Conservation (phyloP, 1,140 invertebrate genomes). For the Condylostylus longicornis region DNA sequence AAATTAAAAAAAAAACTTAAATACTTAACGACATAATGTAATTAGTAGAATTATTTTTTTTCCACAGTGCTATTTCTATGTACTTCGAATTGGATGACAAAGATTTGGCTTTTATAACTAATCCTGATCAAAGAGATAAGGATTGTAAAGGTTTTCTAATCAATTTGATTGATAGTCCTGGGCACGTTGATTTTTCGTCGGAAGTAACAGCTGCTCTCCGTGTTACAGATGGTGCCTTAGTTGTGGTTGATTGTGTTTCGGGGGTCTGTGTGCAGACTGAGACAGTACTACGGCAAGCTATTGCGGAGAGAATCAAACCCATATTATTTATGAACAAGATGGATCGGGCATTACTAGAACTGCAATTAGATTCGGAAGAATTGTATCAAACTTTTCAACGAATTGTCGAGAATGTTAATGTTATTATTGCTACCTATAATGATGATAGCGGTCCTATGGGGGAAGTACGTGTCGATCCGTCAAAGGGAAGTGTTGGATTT, state of each 20-base stretch:
- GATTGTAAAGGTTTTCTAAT: slow-evolving; percentile 92
- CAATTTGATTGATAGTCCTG: slow-evolving; percentile 97
- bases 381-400: slow-evolving; percentile 99
- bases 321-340: slow-evolving; percentile 99
- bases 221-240: slow-evolving; percentile 97
- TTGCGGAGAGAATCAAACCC: slow-evolving; percentile 97
- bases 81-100: slow-evolving; percentile 91
- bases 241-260: slow-evolving; percentile 98
- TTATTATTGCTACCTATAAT: slow-evolving; percentile 98
- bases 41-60: slow-evolving; percentile 4
- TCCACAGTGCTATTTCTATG: slow-evolving; percentile 87
- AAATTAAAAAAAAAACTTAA: too few relatives aligned
- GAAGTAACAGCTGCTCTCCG: slow-evolving; percentile 97
- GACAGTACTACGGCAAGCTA: slow-evolving; percentile 96
- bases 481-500: slow-evolving; percentile 97
- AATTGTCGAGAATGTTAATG: slow-evolving; percentile 99
- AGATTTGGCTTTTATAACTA: slow-evolving; percentile 81
- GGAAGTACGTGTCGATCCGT: slow-evolving; percentile 90
- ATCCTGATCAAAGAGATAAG: slow-evolving; percentile 76
- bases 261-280: slow-evolving; percentile 99
- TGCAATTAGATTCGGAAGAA: slow-evolving; percentile 91
- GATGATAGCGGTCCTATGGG: slow-evolving; percentile 98
- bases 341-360: slow-evolving; percentile 91
- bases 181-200: slow-evolving; percentile 98
- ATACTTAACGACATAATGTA: background rate